Evolutionary conservation across 2,113 vertebrate genomes (phyloP).

Genomic region (Poecilia latipinna): DNA sequence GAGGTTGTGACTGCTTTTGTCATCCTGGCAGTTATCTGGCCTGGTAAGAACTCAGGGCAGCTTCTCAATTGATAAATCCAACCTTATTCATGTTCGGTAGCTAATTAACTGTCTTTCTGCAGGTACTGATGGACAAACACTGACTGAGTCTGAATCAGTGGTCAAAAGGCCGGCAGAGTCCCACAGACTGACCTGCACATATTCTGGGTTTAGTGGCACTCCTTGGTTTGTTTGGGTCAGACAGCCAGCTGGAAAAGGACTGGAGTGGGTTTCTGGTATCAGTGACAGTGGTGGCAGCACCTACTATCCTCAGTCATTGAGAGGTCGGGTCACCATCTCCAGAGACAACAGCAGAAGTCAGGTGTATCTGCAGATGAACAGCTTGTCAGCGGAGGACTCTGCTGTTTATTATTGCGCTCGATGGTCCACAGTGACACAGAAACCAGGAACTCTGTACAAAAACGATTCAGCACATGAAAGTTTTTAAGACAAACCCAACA

Average conservation of each 20-base stretch:
- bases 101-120: neutral
- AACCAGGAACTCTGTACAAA: neutral
- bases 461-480: neutral
- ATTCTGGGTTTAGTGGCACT: neutral
- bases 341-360: neutral
- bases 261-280: slow-evolving; percentile 4
- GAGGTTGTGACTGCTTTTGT: neutral
- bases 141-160: neutral
- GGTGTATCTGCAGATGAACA: slow-evolving; percentile 25
- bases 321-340: neutral
- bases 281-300: neutral
- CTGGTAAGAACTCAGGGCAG: neutral
- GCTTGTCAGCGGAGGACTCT: neutral
- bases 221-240: neutral
- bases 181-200: slow-evolving; percentile 13
- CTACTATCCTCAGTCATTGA: neutral
- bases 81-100: neutral
- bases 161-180: slow-evolving; percentile 5
- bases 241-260: slow-evolving; percentile 14
- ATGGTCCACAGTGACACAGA: neutral
- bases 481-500: no score
- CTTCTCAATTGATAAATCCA: neutral
- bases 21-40: neutral
- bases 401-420: neutral
- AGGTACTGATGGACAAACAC: neutral